Conservation (phyloP, 2,113 vertebrate genomes). For the Rhinolophus sinicus region DNA sequence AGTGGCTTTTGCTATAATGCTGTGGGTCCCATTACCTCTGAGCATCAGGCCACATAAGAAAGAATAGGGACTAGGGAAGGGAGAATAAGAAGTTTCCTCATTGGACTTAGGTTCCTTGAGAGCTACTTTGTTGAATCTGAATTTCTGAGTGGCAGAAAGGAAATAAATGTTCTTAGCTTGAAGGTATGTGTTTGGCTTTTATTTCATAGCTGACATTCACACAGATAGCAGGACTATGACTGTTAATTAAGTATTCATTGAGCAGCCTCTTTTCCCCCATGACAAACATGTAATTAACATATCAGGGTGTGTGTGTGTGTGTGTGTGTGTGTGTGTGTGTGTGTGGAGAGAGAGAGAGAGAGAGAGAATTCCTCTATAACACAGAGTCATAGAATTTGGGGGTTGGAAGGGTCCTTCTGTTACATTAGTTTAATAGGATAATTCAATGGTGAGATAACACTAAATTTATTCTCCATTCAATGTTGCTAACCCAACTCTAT, state of each 20-base stretch:
- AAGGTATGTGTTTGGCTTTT: neutral
- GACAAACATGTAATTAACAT: constrained; percentile 42
- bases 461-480: neutral
- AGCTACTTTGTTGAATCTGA: constrained; percentile 1
- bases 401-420: neutral
- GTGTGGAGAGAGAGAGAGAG: no score
- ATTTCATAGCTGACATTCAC: constrained; percentile 38
- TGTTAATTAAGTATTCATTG: constrained; percentile 25
- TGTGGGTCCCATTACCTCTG: neutral
- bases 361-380: neutral
- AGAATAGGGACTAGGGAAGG: neutral
- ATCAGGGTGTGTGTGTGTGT: neutral
- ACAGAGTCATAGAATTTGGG: neutral
- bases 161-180: constrained; percentile 8
- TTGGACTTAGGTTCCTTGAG: neutral
- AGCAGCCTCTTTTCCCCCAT: neutral
- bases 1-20: neutral
- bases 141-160: neutral
- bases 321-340: neutral
- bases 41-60: neutral
- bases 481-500: neutral
- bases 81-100: neutral
- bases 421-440: neutral
- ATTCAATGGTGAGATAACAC: neutral
- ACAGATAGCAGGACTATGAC: neutral